Evolutionary conservation across 1,140 invertebrate species (phyloP).

Genomic region (Subanguina moxae): DNA sequence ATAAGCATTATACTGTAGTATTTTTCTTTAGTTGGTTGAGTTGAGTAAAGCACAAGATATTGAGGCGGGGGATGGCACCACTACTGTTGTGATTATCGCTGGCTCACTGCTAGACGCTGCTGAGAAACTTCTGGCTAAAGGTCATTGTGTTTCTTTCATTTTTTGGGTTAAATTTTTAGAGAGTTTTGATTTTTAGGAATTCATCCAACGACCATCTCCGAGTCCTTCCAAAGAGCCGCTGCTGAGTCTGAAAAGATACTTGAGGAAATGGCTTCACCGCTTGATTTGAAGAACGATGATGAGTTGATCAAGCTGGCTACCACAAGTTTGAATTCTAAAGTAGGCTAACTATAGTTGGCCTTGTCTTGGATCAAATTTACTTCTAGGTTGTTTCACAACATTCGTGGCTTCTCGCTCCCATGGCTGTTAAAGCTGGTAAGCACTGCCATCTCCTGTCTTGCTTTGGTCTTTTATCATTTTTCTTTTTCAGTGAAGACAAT

Average conservation of each 20-base stretch:
- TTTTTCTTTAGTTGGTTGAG: conserved; percentile 78
- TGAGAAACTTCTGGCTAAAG: conserved; percentile 83
- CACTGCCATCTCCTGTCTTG: too few relatives aligned
- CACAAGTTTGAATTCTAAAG: conserved; percentile 96
- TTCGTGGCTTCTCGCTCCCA: conserved; percentile 83
- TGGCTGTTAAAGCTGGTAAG: conserved; percentile 84
- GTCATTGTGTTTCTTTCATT: conserved; percentile 56
- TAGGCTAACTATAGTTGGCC: conserved; percentile 49
- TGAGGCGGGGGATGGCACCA: conserved; percentile 98
- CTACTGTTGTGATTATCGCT: conserved; percentile 85
- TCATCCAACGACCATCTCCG: conserved; percentile 93
- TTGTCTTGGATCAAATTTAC: neutral
- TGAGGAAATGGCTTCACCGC: conserved; percentile 75
- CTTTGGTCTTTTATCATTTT: too few relatives aligned
- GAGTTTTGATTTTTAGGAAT: conserved; percentile 66
- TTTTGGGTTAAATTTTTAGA: too few relatives aligned
- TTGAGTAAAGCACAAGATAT: conserved; percentile 96
- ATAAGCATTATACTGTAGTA: neutral
- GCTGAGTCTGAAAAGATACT: conserved; percentile 80
- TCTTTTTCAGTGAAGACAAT: conserved; percentile 74
- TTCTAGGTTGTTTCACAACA: conserved; percentile 84
- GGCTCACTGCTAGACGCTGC: conserved; percentile 90
- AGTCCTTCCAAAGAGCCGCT: conserved; percentile 87
- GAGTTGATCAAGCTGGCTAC: conserved; percentile 86
- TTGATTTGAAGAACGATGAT: conserved; percentile 81